Evolutionary conservation across 2,797 vertebrate genomes (phyloP), one percentile per base, ranked within the genome.

Genomic region (Dermochelys coriacea): DNA sequence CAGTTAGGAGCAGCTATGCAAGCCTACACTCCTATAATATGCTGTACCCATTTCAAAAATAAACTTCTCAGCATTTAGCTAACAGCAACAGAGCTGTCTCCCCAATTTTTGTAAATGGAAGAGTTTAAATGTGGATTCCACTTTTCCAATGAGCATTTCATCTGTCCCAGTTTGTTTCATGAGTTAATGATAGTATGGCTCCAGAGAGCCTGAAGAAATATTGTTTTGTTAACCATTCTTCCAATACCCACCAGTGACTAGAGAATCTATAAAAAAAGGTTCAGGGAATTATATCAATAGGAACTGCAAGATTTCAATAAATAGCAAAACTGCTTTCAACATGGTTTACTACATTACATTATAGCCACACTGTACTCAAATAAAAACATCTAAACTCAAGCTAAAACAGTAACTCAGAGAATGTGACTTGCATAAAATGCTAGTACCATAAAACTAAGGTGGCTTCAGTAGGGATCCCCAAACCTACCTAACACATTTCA

Each of bases 361-460:
- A 54, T 31, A 86, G 23, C 55, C 85, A 87, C 34, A 81, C 19
- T 80, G 31, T 14, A 87, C 71, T 79, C 84, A 91, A 87, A 94
- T 82, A 80, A 93, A 93, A 95, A 82, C 19, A 1, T 1, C 86
- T 93, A 87, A 92, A 49, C 82, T 81, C n/a, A 94, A 91, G 77
- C 27, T 92, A 89, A 93, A 91, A 47, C 12, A 89, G 77, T 71
- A 91, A 92, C 87, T 85, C 51, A 89, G 75, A 47, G 12, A 91
- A 88, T 49, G 75, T 45, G 83, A 31, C 11, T 85, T 91, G 93
- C 57, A 91, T 75, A 83, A 61, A 74, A 29, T 83, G 79, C n/a
- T 45, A 90, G 45, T 47, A 90, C 31, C 34, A 50, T 88, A 93
- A 94, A 92, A 87, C 29, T 92, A 80, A 79, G 23, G 45, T 41